Evolutionary conservation across 1,140 invertebrate species (phyloP), one percentile per base, ranked within the genome.

Genomic region (Ephestia elutella): DNA sequence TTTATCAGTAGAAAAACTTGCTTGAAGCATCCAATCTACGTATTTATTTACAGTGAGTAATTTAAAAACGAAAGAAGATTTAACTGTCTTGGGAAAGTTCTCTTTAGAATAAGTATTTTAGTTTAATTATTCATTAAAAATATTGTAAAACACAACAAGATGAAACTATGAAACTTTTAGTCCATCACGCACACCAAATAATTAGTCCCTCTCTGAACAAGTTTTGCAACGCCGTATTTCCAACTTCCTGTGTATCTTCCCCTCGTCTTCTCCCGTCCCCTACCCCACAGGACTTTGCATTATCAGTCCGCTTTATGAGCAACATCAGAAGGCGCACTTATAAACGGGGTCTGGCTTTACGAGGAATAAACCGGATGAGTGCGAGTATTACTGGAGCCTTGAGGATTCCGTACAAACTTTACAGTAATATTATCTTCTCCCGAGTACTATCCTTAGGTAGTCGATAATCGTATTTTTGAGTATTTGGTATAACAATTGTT

Each of bases 291-390:
- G 66, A 72, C 67, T 62, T 51, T 60, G 64, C 65, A 77, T 77
- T 75, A 72, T 73, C 66, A 70, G 65, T 59, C 32, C 57, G 64
- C 70, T 72, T 69, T 69, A 72, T 69, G 58, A 66, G 48, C 54
- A 64, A 71, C 67, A 71, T 75, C 70, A 61, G 67, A 72, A 75
- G 62, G 59, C 60, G 63, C 58, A 71, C 58, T 67, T 69, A 66
- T 75, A 75, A 71, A 69, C 66, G 63, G 70, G 68, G 66, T 72
- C 68, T 63, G 49, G 57, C 58, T 71, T 49, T 56, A 38, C 49
- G 55, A 60, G 51, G 54, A 63, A 66, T 17, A 60, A 58, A 63
- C 61, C 54, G 49, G 51, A 54, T 44, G 10, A 44, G 38, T 38
- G 11, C 30, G 8, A 32, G 11, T 10, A 32, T 32, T 11, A 32